phyloP scores from a whole-genome alignment of 2,113 vertebrate genomes.

The Chaetops frenatus region DNA sequence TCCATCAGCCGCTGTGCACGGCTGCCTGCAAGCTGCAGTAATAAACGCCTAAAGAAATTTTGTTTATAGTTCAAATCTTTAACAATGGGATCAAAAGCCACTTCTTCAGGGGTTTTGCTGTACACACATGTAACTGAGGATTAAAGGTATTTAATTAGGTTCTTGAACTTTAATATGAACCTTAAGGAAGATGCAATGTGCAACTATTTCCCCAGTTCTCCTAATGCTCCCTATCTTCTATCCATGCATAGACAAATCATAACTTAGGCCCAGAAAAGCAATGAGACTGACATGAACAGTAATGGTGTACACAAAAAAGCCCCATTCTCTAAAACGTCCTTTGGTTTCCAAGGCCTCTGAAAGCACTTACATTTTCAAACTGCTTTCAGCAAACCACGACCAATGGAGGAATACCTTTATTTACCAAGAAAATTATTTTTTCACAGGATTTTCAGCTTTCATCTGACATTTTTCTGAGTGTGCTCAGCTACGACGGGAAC shows the following conservation, averaged over 20 bases:
- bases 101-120: neutral
- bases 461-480: fast-evolving
- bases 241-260: fast-evolving
- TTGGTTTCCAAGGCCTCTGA: neutral
- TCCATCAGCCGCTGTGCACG: neutral
- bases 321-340: fast-evolving
- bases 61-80: neutral
- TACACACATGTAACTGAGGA: neutral
- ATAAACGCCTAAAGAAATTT: neutral
- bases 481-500: fast-evolving
- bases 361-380: neutral
- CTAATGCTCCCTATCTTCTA: fast-evolving
- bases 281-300: neutral
- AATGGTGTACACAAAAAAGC: fast-evolving
- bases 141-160: neutral
- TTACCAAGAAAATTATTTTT: neutral
- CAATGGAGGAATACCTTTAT: fast-evolving
- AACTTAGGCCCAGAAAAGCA: neutral
- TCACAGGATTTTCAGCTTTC: neutral
- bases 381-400: neutral
- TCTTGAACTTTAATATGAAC: neutral
- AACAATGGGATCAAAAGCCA: neutral
- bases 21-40: neutral
- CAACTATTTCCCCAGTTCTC: neutral
- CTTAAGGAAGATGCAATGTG: neutral